These are phyloP conservation scores for Caenorhabditis remanei DNA, from an alignment of 1,140 invertebrate genomes.

Conservation along the genomic window DNA sequence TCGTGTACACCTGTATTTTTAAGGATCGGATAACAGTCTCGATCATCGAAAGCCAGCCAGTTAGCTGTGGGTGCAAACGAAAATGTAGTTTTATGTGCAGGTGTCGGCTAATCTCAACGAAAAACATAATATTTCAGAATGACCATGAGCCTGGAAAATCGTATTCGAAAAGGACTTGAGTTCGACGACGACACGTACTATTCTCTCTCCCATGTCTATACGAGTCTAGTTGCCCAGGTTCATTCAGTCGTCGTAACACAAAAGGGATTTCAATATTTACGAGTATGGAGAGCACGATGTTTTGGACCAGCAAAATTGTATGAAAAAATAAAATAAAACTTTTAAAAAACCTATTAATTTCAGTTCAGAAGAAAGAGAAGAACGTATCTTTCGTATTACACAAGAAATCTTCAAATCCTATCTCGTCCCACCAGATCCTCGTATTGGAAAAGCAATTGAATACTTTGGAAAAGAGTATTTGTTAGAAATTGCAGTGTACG, in stretches of 20 bases:
- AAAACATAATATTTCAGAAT: too few species aligned
- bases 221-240: not conserved
- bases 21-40: too few species aligned
- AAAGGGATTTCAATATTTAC: not conserved
- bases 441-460: not conserved
- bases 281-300: not conserved
- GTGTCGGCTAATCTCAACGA: too few species aligned
- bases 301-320: not conserved
- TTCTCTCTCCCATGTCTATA: not conserved
- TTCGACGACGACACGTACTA: not conserved
- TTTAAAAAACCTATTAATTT: too few species aligned
- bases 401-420: not conserved
- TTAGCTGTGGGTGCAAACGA: too few species aligned
- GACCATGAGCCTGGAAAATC: not conserved
- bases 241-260: not conserved
- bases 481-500: not conserved
- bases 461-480: not conserved
- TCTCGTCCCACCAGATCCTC: not conserved
- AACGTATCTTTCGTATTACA: not conserved
- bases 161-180: not conserved
- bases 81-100: too few species aligned
- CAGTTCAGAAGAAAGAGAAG: not conserved
- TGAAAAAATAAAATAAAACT: too few species aligned
- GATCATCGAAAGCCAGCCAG: too few species aligned
- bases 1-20: too few species aligned